phyloP scores from a whole-genome alignment of 2,797 vertebrate genomes.

The Lepilemur ruficaudatus region DNA sequence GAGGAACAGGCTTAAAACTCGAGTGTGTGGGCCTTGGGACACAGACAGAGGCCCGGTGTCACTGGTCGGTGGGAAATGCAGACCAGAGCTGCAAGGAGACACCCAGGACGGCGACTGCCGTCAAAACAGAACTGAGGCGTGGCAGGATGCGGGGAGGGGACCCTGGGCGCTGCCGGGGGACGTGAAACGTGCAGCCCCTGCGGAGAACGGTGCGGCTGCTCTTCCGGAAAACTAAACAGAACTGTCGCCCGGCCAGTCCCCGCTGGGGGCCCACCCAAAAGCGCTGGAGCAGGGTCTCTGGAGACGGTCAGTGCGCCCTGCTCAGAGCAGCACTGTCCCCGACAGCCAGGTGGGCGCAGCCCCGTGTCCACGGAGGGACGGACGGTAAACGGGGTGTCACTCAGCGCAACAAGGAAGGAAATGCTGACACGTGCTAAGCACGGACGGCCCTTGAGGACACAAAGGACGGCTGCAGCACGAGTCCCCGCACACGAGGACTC shows the following conservation, averaged over 20 bases:
- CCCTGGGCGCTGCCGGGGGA: fast-evolving
- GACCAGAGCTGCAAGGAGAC: background rate
- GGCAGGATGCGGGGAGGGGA: background rate
- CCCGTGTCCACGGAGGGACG: fast-evolving
- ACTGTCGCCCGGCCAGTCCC: background rate
- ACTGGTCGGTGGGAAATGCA: fast-evolving
- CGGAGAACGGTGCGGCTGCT: fast-evolving
- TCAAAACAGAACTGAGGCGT: too few relatives aligned
- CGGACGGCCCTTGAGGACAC: fast-evolving
- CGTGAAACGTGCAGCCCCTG: fast-evolving
- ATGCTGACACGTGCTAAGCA: fast-evolving
- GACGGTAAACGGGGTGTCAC: fast-evolving
- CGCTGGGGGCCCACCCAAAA: fast-evolving
- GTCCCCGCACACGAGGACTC: fast-evolving
- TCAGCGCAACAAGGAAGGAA: background rate
- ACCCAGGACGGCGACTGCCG: background rate
- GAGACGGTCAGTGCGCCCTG: fast-evolving
- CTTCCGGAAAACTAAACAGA: background rate
- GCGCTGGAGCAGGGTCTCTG: fast-evolving
- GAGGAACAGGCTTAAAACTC: background rate
- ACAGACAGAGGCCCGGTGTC: fast-evolving
- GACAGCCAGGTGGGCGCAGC: fast-evolving
- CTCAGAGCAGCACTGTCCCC: background rate
- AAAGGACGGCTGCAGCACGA: fast-evolving
- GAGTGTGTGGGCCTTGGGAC: background rate